Conservation (phyloP, 2,113 vertebrate species). For the Stegostoma tigrinum region DNA sequence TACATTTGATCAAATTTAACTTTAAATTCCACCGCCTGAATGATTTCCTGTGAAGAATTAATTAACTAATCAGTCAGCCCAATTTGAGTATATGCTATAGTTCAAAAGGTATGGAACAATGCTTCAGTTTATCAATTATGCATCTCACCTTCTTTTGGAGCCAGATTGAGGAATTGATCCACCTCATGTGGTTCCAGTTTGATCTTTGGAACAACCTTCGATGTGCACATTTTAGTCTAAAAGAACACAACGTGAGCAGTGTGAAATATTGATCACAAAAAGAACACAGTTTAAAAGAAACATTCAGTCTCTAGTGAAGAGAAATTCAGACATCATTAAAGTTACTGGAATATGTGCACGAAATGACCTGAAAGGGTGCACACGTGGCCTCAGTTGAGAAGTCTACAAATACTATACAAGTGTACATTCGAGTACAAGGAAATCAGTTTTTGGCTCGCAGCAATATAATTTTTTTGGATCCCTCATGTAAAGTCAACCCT, state of each 20-base stretch:
- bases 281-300: not conserved
- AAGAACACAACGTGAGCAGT: not conserved
- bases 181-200: conserved; percentile 97
- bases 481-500: too few relatives aligned
- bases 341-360: not conserved
- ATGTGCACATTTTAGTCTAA: conserved; percentile 69
- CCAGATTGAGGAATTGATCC: conserved; percentile 93
- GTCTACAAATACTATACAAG: not conserved
- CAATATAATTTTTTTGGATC: too few relatives aligned
- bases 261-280: not conserved
- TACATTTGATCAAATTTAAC: not conserved
- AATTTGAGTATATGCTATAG: not conserved
- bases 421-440: too few relatives aligned
- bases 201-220: conserved; percentile 75
- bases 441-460: too few relatives aligned
- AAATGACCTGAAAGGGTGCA: not conserved
- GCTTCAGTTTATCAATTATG: not conserved
- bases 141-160: conserved; percentile 75
- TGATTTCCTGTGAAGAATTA: not conserved
- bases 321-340: not conserved
- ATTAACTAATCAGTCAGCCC: not conserved
- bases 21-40: not conserved
- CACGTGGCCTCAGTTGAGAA: not conserved
- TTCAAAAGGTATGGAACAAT: not conserved
- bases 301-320: not conserved